Evolutionary conservation across 2,113 vertebrate genomes (phyloP).

Genomic region (Pollimyrus isidori): DNA sequence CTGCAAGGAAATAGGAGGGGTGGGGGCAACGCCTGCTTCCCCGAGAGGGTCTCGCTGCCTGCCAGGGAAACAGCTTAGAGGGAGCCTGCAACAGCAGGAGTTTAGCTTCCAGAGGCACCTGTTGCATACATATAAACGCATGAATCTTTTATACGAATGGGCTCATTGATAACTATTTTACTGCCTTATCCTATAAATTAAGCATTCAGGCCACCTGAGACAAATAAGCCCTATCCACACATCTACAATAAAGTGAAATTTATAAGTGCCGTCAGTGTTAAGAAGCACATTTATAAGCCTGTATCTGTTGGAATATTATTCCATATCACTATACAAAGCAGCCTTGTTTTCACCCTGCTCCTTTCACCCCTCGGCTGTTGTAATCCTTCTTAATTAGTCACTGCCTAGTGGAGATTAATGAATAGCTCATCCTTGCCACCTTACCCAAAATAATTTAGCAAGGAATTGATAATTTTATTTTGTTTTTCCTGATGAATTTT

Average conservation of each 20-base stretch:
- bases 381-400: constrained; percentile 4
- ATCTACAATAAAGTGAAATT: constrained; percentile 9
- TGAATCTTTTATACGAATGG: background rate
- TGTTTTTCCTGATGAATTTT: background rate
- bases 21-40: background rate
- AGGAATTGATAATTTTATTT: background rate
- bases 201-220: background rate
- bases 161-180: background rate
- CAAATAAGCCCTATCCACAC: background rate
- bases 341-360: background rate
- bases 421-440: background rate
- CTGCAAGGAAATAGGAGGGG: background rate
- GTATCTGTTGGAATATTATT: background rate
- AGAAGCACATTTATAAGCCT: background rate
- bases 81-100: background rate
- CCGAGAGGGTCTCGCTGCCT: background rate
- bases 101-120: background rate
- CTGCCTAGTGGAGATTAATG: background rate
- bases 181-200: background rate
- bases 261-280: background rate
- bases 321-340: background rate
- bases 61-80: background rate
- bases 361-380: background rate
- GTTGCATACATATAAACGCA: background rate
- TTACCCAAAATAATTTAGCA: constrained; percentile 10